Base-by-base conservation (phyloP, 2,113 vertebrate species). In the Chloebia gouldiae region DNA sequence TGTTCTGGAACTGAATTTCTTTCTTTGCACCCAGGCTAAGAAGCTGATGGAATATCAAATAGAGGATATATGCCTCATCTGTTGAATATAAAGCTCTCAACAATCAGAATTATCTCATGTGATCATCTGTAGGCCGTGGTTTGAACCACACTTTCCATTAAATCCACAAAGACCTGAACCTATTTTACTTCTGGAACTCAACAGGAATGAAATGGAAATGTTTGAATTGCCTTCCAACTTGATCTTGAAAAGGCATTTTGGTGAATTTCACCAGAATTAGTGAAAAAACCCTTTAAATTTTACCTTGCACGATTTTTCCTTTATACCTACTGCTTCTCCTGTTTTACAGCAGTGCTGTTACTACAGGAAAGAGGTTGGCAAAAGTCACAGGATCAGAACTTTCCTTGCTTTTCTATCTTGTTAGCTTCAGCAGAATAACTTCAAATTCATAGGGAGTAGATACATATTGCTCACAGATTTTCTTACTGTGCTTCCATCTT, bases 11-110 rank as follows among this genome's bases (percentile, higher is more conserved):
- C 30, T 76, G 76, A 91, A 86, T 82, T 86, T 81, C 18, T 15
- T 90, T 88, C 30, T 93, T 86, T 83, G 24, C 53, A 49, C 28
- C 33, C 47, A 49, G 47, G 18, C 40, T 86, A 81, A 81, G 77
- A 83, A 84, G 35, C 30, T 73, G 65, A 79, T 50, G 63, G 92
- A 96, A 86, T 95, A 83, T 86, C 91, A 88, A 60, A 25, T 30
- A 72, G 87, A 63, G 68, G 27, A 33, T 76, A 73, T 53, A 70
- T 91, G 68, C 21, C 56, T 95, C 44, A 64, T 71, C 24, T 85
- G 51, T 76, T 73, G 39, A 88, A 81, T 64, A 31, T 27, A 79
- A 93, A 90, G 57, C 28, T 81, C 53, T 72, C 79, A 65, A 61
- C 69, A 94, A 53, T 40, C 0, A 6, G 37, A 86, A 57, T 68